Evolutionary conservation across 2,113 vertebrate genomes (phyloP), one percentile per base, ranked within the genome.

Genomic region (Craseonycteris thonglongyai): DNA sequence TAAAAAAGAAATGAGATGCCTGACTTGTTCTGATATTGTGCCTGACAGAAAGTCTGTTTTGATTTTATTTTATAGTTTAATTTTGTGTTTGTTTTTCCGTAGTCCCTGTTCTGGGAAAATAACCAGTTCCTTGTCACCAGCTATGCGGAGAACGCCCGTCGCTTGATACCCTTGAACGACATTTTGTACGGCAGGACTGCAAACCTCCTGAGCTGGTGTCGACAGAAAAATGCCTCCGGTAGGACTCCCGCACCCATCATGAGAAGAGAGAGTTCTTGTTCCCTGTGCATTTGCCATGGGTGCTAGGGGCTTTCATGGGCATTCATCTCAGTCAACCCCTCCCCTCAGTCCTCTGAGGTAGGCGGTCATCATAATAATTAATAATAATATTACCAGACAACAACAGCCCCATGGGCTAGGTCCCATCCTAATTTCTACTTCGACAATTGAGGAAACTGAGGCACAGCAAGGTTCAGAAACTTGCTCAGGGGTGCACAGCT

Each of bases 81-180:
- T 81, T 79, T 93, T 30, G 75, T n/a, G 35, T 93, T 8, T 93
- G 40, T 79, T 91, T 96, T 81, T 35, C 40, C 83, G 35, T 47
- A 98, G 98, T 98, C 98, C 38, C 87, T 99, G 28, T 98, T 98
- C 97, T 99, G 98, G 98, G 98, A 99, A 96, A 98, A 98, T 47
- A 98, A 97, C 94, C 96, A 98, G 40, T 92, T 95, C 2, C 98
- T 98, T 0, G 98, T 98, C 42, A 97, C 47, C 1, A 97, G 97
- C 84, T 98, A 97, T 65, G 16, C 98, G 7, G 96, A 22, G 33
- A 97, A 93, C 19, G 69, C 94, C 26, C 98, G 47, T 18, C 98
- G 98, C n/a, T 95, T 97, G 49, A 96, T 97, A 96, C 13, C 98
- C 8, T 1, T 98, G 69, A 72, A 66, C 7, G 94, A 98, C 12